Conservation (phyloP, 2,888 invertebrate species). For the Emmelina monodactyla region DNA sequence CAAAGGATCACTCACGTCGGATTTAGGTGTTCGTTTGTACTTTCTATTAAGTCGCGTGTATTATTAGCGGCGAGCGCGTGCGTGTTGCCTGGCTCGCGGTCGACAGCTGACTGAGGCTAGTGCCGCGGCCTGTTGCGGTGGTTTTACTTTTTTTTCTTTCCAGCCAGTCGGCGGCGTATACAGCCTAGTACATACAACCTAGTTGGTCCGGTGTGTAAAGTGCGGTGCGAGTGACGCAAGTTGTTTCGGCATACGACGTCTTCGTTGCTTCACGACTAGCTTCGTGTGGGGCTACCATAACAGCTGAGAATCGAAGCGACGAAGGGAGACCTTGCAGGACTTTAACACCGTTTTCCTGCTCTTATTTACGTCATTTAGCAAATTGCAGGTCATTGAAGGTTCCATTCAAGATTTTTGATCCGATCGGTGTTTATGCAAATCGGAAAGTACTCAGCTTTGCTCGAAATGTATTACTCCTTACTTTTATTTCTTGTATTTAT, state of each 20-base stretch:
- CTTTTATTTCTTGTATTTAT: too few species aligned
- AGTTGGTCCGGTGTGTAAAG: conserved; percentile 41
- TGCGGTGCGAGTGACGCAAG: conserved; percentile 11
- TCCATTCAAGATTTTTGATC: too few species aligned
- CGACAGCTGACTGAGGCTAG: conserved; percentile 30
- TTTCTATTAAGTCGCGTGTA: conserved; percentile 45
- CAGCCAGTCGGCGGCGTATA: conserved; percentile 16
- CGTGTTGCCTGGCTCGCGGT: conserved; percentile 35
- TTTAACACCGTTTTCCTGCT: too few species aligned
- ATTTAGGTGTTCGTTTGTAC: conserved; percentile 26
- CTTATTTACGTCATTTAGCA: too few species aligned
- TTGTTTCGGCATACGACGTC: conserved; percentile 2
- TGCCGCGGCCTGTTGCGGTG: conserved; percentile 28
- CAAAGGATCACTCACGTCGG: conserved; percentile 28
- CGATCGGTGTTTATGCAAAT: too few species aligned
- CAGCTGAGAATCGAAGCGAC: too few species aligned
- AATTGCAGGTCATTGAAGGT: too few species aligned
- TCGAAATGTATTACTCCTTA: too few species aligned
- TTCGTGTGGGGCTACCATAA: too few species aligned
- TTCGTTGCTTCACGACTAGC: too few species aligned
- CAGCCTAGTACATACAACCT: conserved; percentile 8
- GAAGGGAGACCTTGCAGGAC: too few species aligned
- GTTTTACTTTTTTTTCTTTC: conserved; percentile 29
- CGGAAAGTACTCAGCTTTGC: too few species aligned
- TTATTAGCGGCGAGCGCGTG: conserved; percentile 23